phyloP scores from a whole-genome alignment of 2,888 invertebrate genomes.

The Tetragonisca angustula region DNA sequence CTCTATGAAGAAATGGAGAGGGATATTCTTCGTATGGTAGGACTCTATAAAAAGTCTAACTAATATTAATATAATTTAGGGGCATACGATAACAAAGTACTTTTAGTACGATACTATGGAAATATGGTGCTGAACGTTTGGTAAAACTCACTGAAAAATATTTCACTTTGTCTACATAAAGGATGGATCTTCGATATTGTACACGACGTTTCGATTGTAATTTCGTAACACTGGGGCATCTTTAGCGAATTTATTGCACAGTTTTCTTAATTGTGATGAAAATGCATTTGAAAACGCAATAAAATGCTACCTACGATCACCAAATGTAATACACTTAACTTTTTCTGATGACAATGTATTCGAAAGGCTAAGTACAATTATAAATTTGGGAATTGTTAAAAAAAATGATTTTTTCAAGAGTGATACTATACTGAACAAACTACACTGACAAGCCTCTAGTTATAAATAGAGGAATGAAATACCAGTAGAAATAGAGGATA shows the following conservation, averaged over 20 bases:
- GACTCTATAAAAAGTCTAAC: slow-evolving; percentile 58
- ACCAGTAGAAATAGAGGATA: slow-evolving; percentile 67
- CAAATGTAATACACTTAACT: slow-evolving; percentile 43
- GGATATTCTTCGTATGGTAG: slow-evolving; percentile 48
- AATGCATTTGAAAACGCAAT: slow-evolving; percentile 25
- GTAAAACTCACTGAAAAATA: neutral
- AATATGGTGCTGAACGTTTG: slow-evolving; percentile 22
- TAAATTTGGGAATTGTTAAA: slow-evolving; percentile 43
- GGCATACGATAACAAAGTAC: slow-evolving; percentile 25
- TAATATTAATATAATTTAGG: slow-evolving; percentile 51
- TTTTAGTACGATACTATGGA: slow-evolving; percentile 23
- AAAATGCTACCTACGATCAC: slow-evolving; percentile 34
- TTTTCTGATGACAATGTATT: slow-evolving; percentile 60
- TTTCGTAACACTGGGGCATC: neutral
- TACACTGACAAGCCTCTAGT: slow-evolving; percentile 73
- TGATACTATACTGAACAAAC: slow-evolving; percentile 70
- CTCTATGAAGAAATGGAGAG: slow-evolving; percentile 34
- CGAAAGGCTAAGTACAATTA: slow-evolving; percentile 35
- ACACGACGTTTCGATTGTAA: neutral
- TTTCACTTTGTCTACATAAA: neutral
- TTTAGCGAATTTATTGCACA: neutral
- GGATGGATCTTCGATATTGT: neutral
- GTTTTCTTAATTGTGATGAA: slow-evolving; percentile 6
- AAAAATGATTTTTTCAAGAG: slow-evolving; percentile 48
- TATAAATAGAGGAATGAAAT: slow-evolving; percentile 65